Base-by-base conservation (phyloP, 2,113 vertebrate genomes). In the Leucopsar rothschildi region DNA sequence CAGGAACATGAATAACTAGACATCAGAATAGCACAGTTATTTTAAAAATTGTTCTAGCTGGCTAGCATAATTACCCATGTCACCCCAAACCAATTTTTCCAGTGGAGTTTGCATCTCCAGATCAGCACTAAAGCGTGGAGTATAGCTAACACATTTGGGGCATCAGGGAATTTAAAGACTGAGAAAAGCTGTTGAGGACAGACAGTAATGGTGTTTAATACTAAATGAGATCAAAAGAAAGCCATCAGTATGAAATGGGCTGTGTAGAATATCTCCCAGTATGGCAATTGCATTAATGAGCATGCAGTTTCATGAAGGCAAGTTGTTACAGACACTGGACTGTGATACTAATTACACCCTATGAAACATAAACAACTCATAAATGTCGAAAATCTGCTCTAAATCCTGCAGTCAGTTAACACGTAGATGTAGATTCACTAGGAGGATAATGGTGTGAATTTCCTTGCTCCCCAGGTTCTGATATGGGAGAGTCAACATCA, bases 221-320 rank as follows among this genome's bases (percentile, higher is more conserved):
- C 39, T 63, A 94, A 94, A 91, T 73, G 75, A 94, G 75, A 86
- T 77, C 56, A 77, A 70, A 81, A 71, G 61, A 88, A 90, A 23
- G 20, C 27, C 63, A 95, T 93, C 75, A 83, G 71, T 55, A 91
- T 52, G 81, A 91, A 96, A 95, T 92, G 79, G 61, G 39, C 75
- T 95, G 85, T 91, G 89, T 50, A 94, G 78, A 91, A 90, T 86
- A 64, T 47, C 71, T 93, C 94, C 90, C 92, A 55, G 42, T 71
- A 37, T 12, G 61, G 87, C 75, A 92, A 64, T 93, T 88, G 50
- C 56, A 52, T 66, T 90, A 90, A 92, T 90, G 56, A 95, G 9
- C 33, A 57, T 6, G 39, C 28, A 63, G 45, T 65, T 88, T 88
- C 90, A 70, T 23, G 68, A 63, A 88, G 31, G 19, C 1, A 1